A percentile compares a stretch with the other conserved stretches of the same genome.
phyloP scores from a whole-genome alignment of 2,888 invertebrate genomes.

The Stictocephala bisonia region DNA sequence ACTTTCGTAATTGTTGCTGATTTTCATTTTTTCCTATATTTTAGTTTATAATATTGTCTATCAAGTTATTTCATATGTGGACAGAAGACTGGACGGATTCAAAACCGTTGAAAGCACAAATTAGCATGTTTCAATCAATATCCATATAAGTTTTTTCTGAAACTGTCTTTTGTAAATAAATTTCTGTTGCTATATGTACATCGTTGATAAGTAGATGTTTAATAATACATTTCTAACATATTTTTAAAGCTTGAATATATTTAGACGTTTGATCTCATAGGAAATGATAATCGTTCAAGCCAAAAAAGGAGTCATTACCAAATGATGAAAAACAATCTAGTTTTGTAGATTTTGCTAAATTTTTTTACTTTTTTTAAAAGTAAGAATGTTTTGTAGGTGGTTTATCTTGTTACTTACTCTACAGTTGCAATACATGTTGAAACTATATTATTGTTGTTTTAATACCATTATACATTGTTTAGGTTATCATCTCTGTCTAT shows the following conservation, averaged over 20 bases:
- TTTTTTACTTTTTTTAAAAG: not conserved
- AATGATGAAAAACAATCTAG: slow-evolving; percentile 22
- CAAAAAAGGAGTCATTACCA: slow-evolving; percentile 19
- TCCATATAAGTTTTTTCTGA: too few species aligned
- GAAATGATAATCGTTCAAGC: slow-evolving; percentile 28
- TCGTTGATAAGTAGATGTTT: slow-evolving; percentile 24
- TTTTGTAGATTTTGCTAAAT: slow-evolving; percentile 21
- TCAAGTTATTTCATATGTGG: too few species aligned
- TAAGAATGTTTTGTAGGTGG: not conserved
- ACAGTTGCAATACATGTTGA: slow-evolving; percentile 14
- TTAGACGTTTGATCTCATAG: slow-evolving; percentile 37
- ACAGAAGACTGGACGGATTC: too few species aligned
- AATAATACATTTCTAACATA: slow-evolving; percentile 24
- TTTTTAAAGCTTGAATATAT: slow-evolving; percentile 25
- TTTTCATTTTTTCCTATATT: too few species aligned
- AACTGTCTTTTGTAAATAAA: slow-evolving; percentile 35
- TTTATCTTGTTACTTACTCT: slow-evolving; percentile 4
- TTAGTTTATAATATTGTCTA: too few species aligned
- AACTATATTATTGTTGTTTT: slow-evolving; percentile 34
- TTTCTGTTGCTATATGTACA: slow-evolving; percentile 25
- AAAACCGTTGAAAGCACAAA: too few species aligned
- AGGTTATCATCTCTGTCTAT: slow-evolving; percentile 34
- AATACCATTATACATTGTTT: slow-evolving; percentile 34
- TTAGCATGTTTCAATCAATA: too few species aligned
- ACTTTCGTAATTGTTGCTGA: too few species aligned